These are phyloP conservation scores for Anabas testudineus DNA, from an alignment of 2,797 vertebrate genomes.

Conservation along the genomic window DNA sequence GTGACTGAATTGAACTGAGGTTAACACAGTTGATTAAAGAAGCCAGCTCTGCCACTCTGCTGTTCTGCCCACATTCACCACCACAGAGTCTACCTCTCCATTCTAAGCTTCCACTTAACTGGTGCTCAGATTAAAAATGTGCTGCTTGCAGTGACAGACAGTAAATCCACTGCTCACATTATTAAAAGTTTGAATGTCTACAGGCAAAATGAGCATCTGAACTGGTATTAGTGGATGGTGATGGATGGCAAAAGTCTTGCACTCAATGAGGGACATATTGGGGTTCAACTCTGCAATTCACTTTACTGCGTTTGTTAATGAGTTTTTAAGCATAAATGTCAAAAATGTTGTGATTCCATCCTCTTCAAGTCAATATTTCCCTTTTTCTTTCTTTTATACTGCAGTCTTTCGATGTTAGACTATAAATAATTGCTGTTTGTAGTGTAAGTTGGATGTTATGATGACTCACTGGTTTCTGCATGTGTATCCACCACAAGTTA, in stretches of 20 bases:
- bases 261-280: slow-evolving; percentile 24
- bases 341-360: too few species aligned
- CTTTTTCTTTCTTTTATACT: too few species aligned
- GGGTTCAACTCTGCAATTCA: slow-evolving; percentile 2
- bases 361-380: too few species aligned
- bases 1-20: slow-evolving; percentile 67
- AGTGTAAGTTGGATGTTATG: too few species aligned
- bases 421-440: too few species aligned
- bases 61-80: slow-evolving; percentile 42
- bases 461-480: too few species aligned
- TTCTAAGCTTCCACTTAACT: slow-evolving; percentile 59
- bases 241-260: slow-evolving; percentile 49
- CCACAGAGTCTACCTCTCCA: slow-evolving; percentile 43
- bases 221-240: slow-evolving; percentile 59
- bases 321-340: too few species aligned
- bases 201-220: slow-evolving; percentile 59
- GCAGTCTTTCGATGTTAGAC: too few species aligned
- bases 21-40: slow-evolving; percentile 64
- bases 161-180: slow-evolving; percentile 66
- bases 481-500: too few species aligned
- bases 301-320: too few species aligned
- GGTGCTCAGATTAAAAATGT: slow-evolving; percentile 65
- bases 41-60: slow-evolving; percentile 36
- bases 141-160: slow-evolving; percentile 64
- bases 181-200: slow-evolving; percentile 69